A percentile compares a stretch with the other conserved stretches of the same genome.
These are phyloP conservation scores for Poecilia gillii DNA, from an alignment of 2,797 vertebrate genomes.

Conservation along the genomic window DNA sequence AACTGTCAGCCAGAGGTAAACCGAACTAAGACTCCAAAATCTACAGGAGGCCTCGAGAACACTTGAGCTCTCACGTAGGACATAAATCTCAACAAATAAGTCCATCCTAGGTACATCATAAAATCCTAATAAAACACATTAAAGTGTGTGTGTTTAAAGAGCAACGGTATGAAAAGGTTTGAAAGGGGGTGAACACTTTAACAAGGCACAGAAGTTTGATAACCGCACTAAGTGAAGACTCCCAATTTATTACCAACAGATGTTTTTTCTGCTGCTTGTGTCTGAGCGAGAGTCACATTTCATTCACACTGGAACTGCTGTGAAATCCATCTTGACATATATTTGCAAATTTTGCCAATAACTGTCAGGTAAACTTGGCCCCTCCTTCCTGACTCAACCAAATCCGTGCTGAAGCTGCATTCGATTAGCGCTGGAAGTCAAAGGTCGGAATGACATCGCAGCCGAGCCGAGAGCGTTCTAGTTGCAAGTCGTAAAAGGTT, in stretches of 20 bases:
- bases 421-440: neutral
- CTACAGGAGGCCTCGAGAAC: too few species aligned
- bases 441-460: neutral
- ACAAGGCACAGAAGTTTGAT: neutral
- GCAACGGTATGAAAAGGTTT: neutral
- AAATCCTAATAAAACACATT: neutral
- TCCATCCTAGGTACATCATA: too few species aligned
- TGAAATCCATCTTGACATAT: neutral
- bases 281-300: neutral
- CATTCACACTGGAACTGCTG: neutral
- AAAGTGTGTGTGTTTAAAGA: neutral
- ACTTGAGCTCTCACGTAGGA: neutral
- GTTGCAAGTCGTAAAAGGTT: neutral
- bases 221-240: neutral
- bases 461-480: neutral
- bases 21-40: too few species aligned
- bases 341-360: neutral
- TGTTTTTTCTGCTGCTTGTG: neutral
- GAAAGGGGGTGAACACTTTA: neutral
- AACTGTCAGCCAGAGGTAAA: too few species aligned
- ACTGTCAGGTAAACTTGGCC: too few species aligned
- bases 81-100: neutral
- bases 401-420: neutral
- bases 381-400: neutral
- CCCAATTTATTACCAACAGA: neutral